Base-by-base conservation (phyloP, 2,888 invertebrate species). In the Agrochola lota region DNA sequence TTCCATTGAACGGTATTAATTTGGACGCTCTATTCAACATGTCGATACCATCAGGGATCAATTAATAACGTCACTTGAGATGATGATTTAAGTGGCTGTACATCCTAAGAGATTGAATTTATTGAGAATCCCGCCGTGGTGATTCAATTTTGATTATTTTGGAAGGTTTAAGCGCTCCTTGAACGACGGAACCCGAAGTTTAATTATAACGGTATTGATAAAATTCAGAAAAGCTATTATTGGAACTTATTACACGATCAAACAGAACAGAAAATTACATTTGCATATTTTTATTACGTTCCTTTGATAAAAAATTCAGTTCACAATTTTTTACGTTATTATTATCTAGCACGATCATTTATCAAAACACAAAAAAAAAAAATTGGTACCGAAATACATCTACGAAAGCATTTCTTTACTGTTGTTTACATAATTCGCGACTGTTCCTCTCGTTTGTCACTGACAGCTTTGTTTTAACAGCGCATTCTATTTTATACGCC, bases 11-110 rank as follows among this genome's bases (percentile, higher is more conserved):
- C 66, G 80, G 76, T 81, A 81, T 77, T 87, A 77, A 84, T 84
- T 84, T 84, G 76, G 67, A 78, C 55, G 75, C 77, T 77, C 74
- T 78, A 81, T 80, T 80, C 76, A 78, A 80, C 23, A 79, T 77
- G 87, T 82, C 88, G 81, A 87, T 87, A 86, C 73, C 81, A 81
- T 78, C 66, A 49, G 66, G 68, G 64, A 70, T 86, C 83, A 80
- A 83, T 85, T 71, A 84, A 80, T 85, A 76, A 79, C 63, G 70
- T 77, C 77, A 84, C 67, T 77, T 59, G 52, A 67, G 71, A 85
- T 78, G 71, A 80, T 77, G 70, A 77, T 83, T 72, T 77, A 81
- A 83, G 82, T 85, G 78, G 72, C 72, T 55, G 49, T 63, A 78
- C 40, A 75, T 71, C 46, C 60, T 78, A 60, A 52, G 85, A 81